Base-by-base conservation (phyloP, 2,888 invertebrate species). In the Sphaerophoria rueppellii region DNA sequence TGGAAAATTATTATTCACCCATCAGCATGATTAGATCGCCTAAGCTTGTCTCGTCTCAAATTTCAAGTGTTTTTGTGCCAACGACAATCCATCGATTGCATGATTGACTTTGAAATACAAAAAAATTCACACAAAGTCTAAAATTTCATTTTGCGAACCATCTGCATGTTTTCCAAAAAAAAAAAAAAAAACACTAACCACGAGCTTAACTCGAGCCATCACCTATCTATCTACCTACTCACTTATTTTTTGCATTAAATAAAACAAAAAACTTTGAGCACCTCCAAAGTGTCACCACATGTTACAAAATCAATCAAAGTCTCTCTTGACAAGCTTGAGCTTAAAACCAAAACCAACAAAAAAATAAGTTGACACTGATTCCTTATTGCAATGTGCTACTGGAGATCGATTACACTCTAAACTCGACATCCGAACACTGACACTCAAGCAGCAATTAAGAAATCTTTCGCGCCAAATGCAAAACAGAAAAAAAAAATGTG, bases 391-490 rank as follows among this genome's bases (percentile, higher is more conserved):
- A 85, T 85, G 81, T 85, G 85, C 81, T 85, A 81, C 81, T 81
- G 81, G 16, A 63, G 85, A 85, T 85, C 85, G 40, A 70, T 81
- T 85, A 76, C 83, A 79, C 60, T 11, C 6, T 85, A 76, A 79
- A 79, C 60, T 11, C 6, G 43, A 9, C 72, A 72, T 80, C 65
- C 48, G 57, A 34, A 75, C 58, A 61, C 75, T 58, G 85, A 81
- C 73, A 81, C 72, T 81, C 70, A 73, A 85, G 81, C 48, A 81
- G 81, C 85, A 85, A 85, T 85, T 85, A 85, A 85, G 85, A 85
- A 85, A 85, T 85, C 76, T 80, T 73, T 81, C 80, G 76, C 76
- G 73, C 81, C 70, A 81, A 81, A 60, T 24, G 37, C 37, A 46
- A 48, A 48, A 63, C n/a, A 52, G 46, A 63, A 76, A 76, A 43